Percentiles rank a stretch among this genome's conserved stretches.
Conservation (phyloP, 2,797 vertebrate species). For the Acanthurus lineatus region DNA sequence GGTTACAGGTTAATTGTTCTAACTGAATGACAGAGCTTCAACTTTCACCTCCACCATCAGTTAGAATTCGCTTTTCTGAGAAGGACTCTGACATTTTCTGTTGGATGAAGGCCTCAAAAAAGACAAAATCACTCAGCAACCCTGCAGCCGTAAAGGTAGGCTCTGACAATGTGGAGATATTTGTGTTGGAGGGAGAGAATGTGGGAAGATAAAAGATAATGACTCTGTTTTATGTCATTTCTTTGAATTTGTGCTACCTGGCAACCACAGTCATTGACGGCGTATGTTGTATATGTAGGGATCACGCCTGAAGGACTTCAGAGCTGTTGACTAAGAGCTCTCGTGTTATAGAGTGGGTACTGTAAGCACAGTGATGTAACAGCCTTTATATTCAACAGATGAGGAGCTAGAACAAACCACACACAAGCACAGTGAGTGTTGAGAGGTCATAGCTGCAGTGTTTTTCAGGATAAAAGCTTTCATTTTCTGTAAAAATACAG, state of each 20-base stretch:
- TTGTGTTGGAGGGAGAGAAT: slow-evolving; percentile 30
- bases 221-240: slow-evolving; percentile 34
- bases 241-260: slow-evolving; percentile 58
- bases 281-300: slow-evolving; percentile 24
- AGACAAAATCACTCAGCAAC: slow-evolving; percentile 27
- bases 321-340: slow-evolving; percentile 54
- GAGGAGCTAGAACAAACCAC: slow-evolving; percentile 64
- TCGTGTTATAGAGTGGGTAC: slow-evolving; percentile 48
- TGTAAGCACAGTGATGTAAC: slow-evolving; percentile 58
- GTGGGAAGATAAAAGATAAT: slow-evolving; percentile 46
- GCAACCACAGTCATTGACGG: slow-evolving; percentile 56
- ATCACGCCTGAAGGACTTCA: slow-evolving; percentile 7
- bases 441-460: slow-evolving; percentile 12
- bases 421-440: slow-evolving; percentile 65
- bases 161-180: slow-evolving; percentile 28
- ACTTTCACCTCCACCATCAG: slow-evolving; percentile 19
- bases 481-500: slow-evolving; percentile 26
- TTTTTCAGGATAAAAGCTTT: slow-evolving; percentile 45
- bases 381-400: slow-evolving; percentile 50
- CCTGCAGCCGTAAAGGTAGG: slow-evolving; percentile 64
- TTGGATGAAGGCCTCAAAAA: slow-evolving; percentile 68
- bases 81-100: slow-evolving; percentile 20
- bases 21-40: slow-evolving; percentile 18
- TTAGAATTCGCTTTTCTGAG: slow-evolving; percentile 2
- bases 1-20: slow-evolving; percentile 64